Base-by-base conservation (phyloP, 2,113 vertebrate genomes). In the Machaerirhynchus nigripectus region DNA sequence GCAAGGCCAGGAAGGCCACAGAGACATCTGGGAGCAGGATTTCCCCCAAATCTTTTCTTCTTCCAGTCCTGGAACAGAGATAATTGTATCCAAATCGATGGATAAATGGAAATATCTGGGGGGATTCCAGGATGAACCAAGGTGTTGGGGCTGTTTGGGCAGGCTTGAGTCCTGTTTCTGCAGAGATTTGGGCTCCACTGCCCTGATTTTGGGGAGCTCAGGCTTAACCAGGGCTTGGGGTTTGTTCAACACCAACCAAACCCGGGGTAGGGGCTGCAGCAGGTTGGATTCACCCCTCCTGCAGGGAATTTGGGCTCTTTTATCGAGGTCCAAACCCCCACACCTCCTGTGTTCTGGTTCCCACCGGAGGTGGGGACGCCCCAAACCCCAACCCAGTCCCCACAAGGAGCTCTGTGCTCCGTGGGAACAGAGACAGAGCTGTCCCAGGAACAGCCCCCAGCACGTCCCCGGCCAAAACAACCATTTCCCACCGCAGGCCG, bases 201-300 rank as follows among this genome's bases (percentile, higher is more conserved):
- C 19, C 31, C 47, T 21, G 6, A 52, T 44, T 92, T 61, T 11
- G 10, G 52, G 17, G 15, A 68, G 61, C 31, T 47, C 12, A 20
- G 47, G 57, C 31, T 77, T 55, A 30, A 33, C 21, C 20, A 52
- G 53, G 16, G 28, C 14, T 46, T 40, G 49, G 55, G 17, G 11
- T 27, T 70, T 42, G 47, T 9, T 52, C 46, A 81, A 5, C 39
- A 37, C 3, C 1, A 50, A 17, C 50, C 31, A 61, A 71, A 30
- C 5, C 42, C 13, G 2, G 0, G 6, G n/a, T 0, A 26, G 76
- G 39, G 1, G 15, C 56, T 56, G 75, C 15, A 15, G 53, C 3
- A 3, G 64, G 16, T 46, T 22, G 1, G 1, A 31, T 0, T 9
- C 40, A 35, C 28, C 55, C 31, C 40, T 10, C 0, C 0, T 5